A percentile compares a stretch with the other conserved stretches of the same genome.
Evolutionary conservation across 2,797 vertebrate genomes (phyloP).

Genomic region (Stomatorhinus walkeri): DNA sequence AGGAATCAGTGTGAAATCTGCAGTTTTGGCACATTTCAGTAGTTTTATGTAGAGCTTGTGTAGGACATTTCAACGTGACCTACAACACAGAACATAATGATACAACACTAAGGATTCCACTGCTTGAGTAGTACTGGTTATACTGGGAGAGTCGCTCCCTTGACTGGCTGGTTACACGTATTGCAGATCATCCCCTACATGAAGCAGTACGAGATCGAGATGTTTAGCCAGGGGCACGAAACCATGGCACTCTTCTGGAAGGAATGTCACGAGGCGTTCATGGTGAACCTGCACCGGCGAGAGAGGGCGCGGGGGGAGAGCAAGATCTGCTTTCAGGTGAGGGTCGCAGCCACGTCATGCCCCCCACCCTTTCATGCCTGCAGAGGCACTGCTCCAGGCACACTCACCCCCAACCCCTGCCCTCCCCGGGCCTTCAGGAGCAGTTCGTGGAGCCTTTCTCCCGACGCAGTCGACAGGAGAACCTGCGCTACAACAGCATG

Average conservation of each 20-base stretch:
- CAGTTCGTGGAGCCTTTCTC: constrained; percentile 89
- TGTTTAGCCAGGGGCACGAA: constrained; percentile 80
- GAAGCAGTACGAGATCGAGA: constrained; percentile 93
- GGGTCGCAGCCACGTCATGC: background rate
- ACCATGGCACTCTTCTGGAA: constrained; percentile 91
- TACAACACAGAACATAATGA: background rate
- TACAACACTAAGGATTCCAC: background rate
- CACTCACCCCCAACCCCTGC: background rate
- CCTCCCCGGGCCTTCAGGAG: constrained; percentile 59
- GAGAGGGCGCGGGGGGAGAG: constrained; percentile 92
- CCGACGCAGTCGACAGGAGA: constrained; percentile 84
- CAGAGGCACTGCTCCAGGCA: background rate
- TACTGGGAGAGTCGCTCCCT: background rate
- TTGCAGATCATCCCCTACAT: constrained; percentile 91
- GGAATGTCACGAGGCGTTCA: constrained; percentile 86
- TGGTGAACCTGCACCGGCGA: constrained; percentile 85
- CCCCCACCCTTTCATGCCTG: background rate
- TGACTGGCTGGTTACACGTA: background rate
- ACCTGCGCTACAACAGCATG: constrained; percentile 89
- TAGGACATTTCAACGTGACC: background rate
- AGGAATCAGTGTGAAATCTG: background rate
- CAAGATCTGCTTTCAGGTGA: constrained; percentile 95
- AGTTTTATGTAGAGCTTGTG: background rate
- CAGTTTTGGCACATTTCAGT: background rate
- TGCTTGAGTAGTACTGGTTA: background rate